A percentile compares a stretch with the other conserved stretches of the same genome.
These are phyloP conservation scores for Geotrypetes seraphini DNA, from an alignment of 2,797 vertebrate genomes.

Conservation along the genomic window DNA sequence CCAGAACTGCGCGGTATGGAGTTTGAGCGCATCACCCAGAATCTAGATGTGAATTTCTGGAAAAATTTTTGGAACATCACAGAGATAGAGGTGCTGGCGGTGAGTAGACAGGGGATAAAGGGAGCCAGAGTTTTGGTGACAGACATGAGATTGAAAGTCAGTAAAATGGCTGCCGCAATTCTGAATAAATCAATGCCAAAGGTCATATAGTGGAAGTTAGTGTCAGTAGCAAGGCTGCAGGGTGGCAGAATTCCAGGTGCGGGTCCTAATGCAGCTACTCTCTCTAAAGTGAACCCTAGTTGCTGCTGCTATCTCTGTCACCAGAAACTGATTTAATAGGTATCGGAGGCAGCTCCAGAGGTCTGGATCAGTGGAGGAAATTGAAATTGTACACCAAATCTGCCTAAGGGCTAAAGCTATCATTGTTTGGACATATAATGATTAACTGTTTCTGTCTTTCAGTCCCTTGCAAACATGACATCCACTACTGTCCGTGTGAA, in stretches of 20 bases:
- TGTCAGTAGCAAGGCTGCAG: too few species aligned
- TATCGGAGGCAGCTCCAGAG: too few species aligned
- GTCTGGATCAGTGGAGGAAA: accelerated
- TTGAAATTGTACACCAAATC: neutral
- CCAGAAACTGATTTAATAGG: too few species aligned
- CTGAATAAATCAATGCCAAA: neutral
- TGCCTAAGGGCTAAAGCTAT: too few species aligned
- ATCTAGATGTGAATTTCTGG: constrained; percentile 87
- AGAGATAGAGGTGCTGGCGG: constrained; percentile 76
- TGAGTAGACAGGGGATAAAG: constrained; percentile 29
- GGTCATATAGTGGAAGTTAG: too few species aligned
- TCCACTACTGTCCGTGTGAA: constrained; percentile 77
- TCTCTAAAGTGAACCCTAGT: too few species aligned
- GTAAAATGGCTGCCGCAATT: neutral
- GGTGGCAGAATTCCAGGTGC: too few species aligned
- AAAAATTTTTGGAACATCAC: constrained; percentile 88
- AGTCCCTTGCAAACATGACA: constrained; percentile 78
- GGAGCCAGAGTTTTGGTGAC: too few species aligned
- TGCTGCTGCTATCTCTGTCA: too few species aligned
- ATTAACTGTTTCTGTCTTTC: neutral
- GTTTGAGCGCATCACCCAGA: constrained; percentile 82
- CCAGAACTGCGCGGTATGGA: constrained; percentile 80
- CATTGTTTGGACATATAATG: too few species aligned
- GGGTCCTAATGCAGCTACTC: too few species aligned
- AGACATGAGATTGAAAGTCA: too few species aligned